A percentile compares a stretch with the other conserved stretches of the same genome.
Conservation (phyloP, 2,888 invertebrate species). For the Gastrophysa polygoni region DNA sequence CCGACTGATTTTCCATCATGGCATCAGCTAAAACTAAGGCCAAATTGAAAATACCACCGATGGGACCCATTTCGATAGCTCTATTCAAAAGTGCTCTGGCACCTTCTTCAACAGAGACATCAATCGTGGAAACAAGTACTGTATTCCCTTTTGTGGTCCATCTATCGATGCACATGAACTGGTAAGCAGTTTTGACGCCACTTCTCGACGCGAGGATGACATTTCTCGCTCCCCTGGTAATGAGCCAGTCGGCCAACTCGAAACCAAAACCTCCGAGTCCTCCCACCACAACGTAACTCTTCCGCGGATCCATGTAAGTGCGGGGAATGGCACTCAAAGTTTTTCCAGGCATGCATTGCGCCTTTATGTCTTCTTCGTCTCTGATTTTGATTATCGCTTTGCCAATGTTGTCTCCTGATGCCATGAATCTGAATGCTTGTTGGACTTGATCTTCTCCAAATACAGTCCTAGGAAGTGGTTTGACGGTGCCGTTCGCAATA, state of each 20-base stretch:
- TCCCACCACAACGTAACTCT: conserved; percentile 71
- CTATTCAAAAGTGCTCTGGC: conserved; percentile 70
- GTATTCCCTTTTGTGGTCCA: not conserved
- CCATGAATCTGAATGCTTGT: conserved; percentile 71
- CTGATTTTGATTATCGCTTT: conserved; percentile 64
- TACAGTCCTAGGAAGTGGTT: not conserved
- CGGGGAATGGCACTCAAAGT: no score
- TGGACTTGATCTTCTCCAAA: conserved; percentile 55
- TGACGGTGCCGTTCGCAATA: not conserved
- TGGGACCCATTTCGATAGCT: conserved; percentile 68
- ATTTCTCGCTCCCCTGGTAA: conserved; percentile 78
- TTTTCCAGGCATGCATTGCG: no score
- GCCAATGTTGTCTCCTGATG: conserved; percentile 79
- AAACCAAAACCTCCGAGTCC: conserved; percentile 93
- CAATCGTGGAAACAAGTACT: conserved; percentile 67
- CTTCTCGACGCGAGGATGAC: conserved; percentile 80
- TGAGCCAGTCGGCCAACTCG: conserved; percentile 85
- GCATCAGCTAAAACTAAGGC: conserved; percentile 81
- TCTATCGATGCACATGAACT: conserved; percentile 49
- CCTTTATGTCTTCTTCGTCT: not conserved
- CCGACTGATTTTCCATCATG: conserved; percentile 77
- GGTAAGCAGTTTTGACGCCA: conserved; percentile 83
- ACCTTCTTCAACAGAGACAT: conserved; percentile 73
- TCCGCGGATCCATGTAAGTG: conserved; percentile 58
- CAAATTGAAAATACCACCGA: conserved; percentile 88